phyloP scores from a whole-genome alignment of 2,888 invertebrate genomes.

The Diplazon laetatorius region DNA sequence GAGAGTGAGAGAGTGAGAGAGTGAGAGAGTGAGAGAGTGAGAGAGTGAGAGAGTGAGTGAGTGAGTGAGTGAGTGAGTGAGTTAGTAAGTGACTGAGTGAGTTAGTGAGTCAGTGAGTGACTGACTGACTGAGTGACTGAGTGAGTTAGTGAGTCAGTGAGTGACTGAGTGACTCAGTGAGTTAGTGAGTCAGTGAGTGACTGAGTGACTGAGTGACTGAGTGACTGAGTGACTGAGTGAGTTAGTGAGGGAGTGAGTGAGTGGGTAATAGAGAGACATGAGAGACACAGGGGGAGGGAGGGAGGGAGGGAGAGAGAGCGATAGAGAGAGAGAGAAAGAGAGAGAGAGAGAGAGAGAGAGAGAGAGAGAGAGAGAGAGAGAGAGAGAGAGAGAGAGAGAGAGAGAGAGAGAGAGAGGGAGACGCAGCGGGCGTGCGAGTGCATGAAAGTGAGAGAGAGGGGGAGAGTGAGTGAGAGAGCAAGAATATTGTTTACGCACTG shows the following conservation, averaged over 20 bases:
- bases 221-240: constrained; percentile 16
- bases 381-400: constrained; percentile 43
- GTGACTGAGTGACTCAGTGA: neutral
- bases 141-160: neutral
- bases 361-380: constrained; percentile 24
- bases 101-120: too few species aligned
- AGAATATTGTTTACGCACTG: constrained; percentile 44
- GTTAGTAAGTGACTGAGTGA: neutral
- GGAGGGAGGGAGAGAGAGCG: neutral
- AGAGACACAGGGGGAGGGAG: neutral
- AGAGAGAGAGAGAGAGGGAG: constrained; percentile 24
- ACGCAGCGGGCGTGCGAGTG: constrained; percentile 28
- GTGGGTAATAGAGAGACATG: neutral
- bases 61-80: neutral
- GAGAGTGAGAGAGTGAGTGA: constrained; percentile 28
- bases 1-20: constrained; percentile 6
- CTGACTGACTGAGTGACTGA: neutral
- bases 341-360: constrained; percentile 6
- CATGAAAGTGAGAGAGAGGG: constrained; percentile 35
- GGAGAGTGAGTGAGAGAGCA: constrained; percentile 28
- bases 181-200: neutral
- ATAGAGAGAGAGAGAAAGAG: constrained; percentile 22
- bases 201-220: constrained; percentile 8
- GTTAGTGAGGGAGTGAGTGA: constrained; percentile 32
- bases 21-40: constrained; percentile 27